Evolutionary conservation across 2,797 vertebrate genomes (phyloP).

Genomic region (Gallinago nigripennis): DNA sequence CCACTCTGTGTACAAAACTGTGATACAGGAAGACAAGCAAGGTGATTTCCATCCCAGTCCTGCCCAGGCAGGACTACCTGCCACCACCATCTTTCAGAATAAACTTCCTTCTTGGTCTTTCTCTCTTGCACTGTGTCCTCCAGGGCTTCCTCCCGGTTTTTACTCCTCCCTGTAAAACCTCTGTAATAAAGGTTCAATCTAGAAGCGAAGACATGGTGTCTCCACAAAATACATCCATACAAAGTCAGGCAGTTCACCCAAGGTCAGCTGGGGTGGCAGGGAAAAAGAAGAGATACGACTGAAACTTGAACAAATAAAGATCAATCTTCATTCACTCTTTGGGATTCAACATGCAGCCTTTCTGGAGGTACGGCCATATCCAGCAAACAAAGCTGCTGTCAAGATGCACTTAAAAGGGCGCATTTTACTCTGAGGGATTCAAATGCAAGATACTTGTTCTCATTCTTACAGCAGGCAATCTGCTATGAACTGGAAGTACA

Average conservation of each 20-base stretch:
- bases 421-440: neutral
- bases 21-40: neutral
- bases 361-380: accelerated
- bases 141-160: neutral
- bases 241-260: neutral
- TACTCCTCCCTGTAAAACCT: neutral
- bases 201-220: neutral
- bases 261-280: neutral
- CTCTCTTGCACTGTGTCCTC: neutral
- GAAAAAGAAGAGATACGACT: neutral
- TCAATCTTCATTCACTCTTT: neutral
- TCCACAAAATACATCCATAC: neutral
- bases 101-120: neutral
- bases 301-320: neutral
- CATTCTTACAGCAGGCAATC: neutral
- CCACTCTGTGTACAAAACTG: neutral
- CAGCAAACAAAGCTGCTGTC: neutral
- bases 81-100: neutral
- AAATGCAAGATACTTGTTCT: neutral
- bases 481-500: neutral
- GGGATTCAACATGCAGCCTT: neutral
- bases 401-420: neutral
- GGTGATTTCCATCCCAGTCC: neutral
- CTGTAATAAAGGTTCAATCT: neutral
- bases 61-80: neutral